phyloP scores from a whole-genome alignment of 37 sponge, comb jelly and placozoan species.

The Cliona cf. orientalis region DNA sequence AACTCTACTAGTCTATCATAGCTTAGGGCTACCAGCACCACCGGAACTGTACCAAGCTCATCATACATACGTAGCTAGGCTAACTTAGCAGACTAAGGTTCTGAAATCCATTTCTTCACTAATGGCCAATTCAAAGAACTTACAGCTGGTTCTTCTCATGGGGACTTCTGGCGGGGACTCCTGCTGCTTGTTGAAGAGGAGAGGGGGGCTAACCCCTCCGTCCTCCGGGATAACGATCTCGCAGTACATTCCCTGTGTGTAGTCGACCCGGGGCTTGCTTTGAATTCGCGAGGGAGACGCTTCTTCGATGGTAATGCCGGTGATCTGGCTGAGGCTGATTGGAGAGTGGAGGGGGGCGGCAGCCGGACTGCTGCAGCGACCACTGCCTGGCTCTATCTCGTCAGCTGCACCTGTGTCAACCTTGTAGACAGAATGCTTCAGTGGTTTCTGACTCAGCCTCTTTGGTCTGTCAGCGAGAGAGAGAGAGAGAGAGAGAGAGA shows the following conservation, averaged over 20 bases:
- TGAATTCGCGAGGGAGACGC: too few species aligned
- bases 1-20: too few species aligned
- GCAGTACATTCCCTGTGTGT: constrained; percentile 8
- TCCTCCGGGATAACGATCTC: constrained; percentile 14
- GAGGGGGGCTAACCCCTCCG: not conserved
- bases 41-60: too few species aligned
- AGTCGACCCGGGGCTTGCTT: too few species aligned
- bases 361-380: not conserved
- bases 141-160: not conserved
- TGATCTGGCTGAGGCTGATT: too few species aligned
- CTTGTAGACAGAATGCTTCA: too few species aligned
- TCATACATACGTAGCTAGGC: too few species aligned
- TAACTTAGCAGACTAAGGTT: not conserved
- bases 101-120: not conserved
- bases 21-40: too few species aligned
- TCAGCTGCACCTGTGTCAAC: not conserved
- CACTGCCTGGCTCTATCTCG: not conserved
- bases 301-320: too few species aligned
- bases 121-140: not conserved
- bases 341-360: not conserved
- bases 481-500: too few species aligned
- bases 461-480: too few species aligned
- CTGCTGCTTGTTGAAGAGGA: not conserved
- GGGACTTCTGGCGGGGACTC: not conserved
- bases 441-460: too few species aligned